A percentile compares a stretch with the other conserved stretches of the same genome.
Conservation (phyloP, 2,888 invertebrate genomes). For the Podabrus alpinus region DNA sequence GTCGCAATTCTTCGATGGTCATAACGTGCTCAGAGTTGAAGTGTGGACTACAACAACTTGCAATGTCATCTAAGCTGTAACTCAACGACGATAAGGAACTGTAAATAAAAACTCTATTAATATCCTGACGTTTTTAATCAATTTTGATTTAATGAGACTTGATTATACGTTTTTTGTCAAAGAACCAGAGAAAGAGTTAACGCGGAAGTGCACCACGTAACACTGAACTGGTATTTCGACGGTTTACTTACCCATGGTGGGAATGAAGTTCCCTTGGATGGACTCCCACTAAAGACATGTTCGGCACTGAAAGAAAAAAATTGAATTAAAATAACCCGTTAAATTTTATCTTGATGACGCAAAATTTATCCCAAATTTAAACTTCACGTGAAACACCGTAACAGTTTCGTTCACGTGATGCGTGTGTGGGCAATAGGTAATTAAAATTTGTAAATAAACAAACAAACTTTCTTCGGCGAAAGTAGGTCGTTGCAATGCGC, state of each 20-base stretch:
- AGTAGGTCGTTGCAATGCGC: constrained; percentile 26
- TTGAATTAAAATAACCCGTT: neutral
- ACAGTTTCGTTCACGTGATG: neutral
- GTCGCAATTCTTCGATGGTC: constrained; percentile 72
- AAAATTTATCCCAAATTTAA: neutral
- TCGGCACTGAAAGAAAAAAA: constrained; percentile 54
- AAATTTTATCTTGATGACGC: neutral
- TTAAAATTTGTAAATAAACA: constrained; percentile 1
- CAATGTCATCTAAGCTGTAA: constrained; percentile 53
- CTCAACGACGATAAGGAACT: constrained; percentile 52
- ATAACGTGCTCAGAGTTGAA: constrained; percentile 58
- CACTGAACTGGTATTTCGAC: neutral
- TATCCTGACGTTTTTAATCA: neutral
- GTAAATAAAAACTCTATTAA: constrained; percentile 31
- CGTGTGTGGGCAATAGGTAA: neutral
- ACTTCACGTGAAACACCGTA: neutral
- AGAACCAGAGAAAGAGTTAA: neutral
- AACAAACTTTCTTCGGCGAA: constrained; percentile 26
- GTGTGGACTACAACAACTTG: constrained; percentile 39
- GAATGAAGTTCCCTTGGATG: constrained; percentile 59
- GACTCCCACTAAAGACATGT: constrained; percentile 62
- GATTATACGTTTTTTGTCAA: neutral
- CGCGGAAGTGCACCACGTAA: neutral
- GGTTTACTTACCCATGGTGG: constrained; percentile 49
- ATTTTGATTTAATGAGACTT: neutral